Base-by-base conservation (phyloP, 2,797 vertebrate genomes). In the Naso thynnoides region DNA sequence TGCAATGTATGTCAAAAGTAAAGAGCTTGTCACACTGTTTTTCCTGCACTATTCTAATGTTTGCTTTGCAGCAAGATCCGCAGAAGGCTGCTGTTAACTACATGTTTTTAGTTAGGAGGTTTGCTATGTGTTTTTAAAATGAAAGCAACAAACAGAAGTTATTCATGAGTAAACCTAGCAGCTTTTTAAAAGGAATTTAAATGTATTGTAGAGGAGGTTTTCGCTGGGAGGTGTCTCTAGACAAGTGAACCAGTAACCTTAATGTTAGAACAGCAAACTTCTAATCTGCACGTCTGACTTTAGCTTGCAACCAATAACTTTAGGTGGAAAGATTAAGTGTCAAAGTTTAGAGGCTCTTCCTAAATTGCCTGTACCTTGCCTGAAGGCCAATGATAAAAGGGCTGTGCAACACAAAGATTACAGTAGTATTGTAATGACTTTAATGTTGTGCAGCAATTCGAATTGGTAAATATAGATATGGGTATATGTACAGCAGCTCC, bases 51-150 rank as follows among this genome's bases (percentile, higher is more conserved):
- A 42, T 57, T 70, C 47, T 62, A 19, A 36, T 73, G 29, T 63
- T 77, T 79, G 19, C 66, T 63, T 80, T 79, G 19, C 66, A 63
- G 54, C 31, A 58, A 72, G 74, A 81, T 65, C n/a, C n/a, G n/a
- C n/a, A n/a, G n/a, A n/a, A n/a, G n/a, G n/a, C n/a, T n/a, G n/a
- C n/a, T n/a, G n/a, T n/a, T n/a, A n/a, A n/a, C n/a, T n/a, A n/a
- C n/a, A n/a, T n/a, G n/a, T n/a, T n/a, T n/a, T n/a, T n/a, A n/a
- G n/a, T n/a, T n/a, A n/a, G n/a, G n/a, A n/a, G n/a, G n/a, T n/a
- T n/a, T n/a, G n/a, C n/a, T n/a, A n/a, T n/a, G n/a, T n/a, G n/a
- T n/a, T 31, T 47, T 4, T 18, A 29, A 15, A 41, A 27, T 29
- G 29, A 31, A 23, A 44, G 52, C 33, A 45, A 52, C 47, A 42